Evolutionary conservation across 2,888 invertebrate genomes (phyloP), one percentile per base, ranked within the genome.

Genomic region (Tricholauxania praeusta): DNA sequence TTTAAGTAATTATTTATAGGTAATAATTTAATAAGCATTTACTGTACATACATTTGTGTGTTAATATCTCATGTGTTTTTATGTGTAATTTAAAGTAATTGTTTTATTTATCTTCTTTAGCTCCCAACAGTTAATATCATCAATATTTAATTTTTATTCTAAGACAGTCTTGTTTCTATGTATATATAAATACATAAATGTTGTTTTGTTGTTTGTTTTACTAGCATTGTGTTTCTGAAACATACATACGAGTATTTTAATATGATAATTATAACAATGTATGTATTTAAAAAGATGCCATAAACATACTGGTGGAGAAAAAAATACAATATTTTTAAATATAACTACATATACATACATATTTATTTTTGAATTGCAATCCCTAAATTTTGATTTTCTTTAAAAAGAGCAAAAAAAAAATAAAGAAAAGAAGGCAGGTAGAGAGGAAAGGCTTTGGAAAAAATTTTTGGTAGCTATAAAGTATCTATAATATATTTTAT

Each of bases 111-210:
- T 39, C 28, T 53, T 70, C 39, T 5, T 52, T 22, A 70, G 62
- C 53, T 70, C 53, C 63, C 70, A 70, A 70, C 70, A 70, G 53
- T 62, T 69, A 57, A 68, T 68, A 57, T 57, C 47, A 52, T 62
- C 62, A 59, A 70, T 66, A 62, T 63, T 66, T 73, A 74, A 71
- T 74, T 73, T 75, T 68, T 76, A 76, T 55, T 68, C 75, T 80
- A 78, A 76, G 79, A 80, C 80, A 80, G 80, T 80, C 80, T 80
- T 80, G 72, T 79, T 79, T 77, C 74, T 79, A 78, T 75, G 65
- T 72, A 76, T 75, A 59, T 72, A 73, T 72, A 73, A 71, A 73
- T 76, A 76, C 68, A 70, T 74, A 53, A 73, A 72, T 74, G 65
- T 74, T 72, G 39, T 70, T 57, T 71, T 71, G 47, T 47, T 72